phyloP scores from a whole-genome alignment of 1,140 invertebrate species.

The Cherax destructor region DNA sequence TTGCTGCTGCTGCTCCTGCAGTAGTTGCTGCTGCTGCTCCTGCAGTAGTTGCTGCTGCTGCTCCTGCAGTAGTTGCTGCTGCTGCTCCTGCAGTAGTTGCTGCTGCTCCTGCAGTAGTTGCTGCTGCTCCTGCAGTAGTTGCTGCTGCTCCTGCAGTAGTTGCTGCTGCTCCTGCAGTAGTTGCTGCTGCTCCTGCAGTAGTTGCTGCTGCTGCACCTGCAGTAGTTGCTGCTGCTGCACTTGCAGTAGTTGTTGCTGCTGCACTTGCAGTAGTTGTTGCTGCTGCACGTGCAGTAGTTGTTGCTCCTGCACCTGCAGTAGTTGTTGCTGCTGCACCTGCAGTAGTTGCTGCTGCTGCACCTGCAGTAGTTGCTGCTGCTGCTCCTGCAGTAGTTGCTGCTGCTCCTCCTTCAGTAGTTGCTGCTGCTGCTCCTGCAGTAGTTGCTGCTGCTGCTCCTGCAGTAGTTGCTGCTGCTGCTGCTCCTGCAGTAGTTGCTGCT shows the following conservation, averaged over 20 bases:
- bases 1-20: neutral
- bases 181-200: neutral
- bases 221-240: too few relatives aligned
- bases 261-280: neutral
- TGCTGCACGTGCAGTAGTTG: neutral
- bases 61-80: neutral
- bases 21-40: slow-evolving; percentile 6
- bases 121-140: neutral
- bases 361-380: neutral
- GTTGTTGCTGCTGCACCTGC: too few relatives aligned
- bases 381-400: neutral
- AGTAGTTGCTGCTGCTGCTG: neutral
- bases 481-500: neutral
- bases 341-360: too few relatives aligned
- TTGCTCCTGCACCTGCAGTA: neutral
- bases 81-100: neutral
- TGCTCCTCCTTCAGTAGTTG: neutral
- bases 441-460: neutral
- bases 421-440: neutral
- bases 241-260: too few relatives aligned
- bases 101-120: neutral
- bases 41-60: neutral
- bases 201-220: too few relatives aligned
- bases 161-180: neutral
- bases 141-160: neutral